Conservation (phyloP, 2,113 vertebrate species). For the Phrynocephalus versicolor region DNA sequence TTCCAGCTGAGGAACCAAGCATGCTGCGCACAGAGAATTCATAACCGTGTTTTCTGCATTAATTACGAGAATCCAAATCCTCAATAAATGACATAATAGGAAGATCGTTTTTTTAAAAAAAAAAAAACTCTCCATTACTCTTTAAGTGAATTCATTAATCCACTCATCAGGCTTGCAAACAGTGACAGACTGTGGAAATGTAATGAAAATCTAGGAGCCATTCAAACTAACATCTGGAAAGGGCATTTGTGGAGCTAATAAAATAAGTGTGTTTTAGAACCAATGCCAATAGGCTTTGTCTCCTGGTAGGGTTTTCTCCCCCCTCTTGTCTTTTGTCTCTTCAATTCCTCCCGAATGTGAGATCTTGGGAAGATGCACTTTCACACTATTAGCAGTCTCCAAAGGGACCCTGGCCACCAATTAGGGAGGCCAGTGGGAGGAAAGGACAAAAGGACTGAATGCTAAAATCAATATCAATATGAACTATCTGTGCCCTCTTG, state of each 20-base stretch:
- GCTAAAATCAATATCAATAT: slow-evolving; percentile 42
- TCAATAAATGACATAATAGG: not conserved
- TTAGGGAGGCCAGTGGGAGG: slow-evolving; percentile 24
- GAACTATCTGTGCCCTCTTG: slow-evolving; percentile 33
- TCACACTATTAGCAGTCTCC: slow-evolving; percentile 44
- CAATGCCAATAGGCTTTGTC: slow-evolving; percentile 27
- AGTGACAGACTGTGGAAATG: slow-evolving; percentile 18
- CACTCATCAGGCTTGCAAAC: slow-evolving; percentile 17
- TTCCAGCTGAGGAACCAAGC: not conserved
- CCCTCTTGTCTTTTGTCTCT: slow-evolving; percentile 29
- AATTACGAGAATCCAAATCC: not conserved
- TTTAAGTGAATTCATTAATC: not conserved
- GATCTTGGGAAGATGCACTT: slow-evolving; percentile 41
- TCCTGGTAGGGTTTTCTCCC: not conserved
- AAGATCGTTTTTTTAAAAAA: not conserved
- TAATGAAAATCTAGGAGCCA: slow-evolving; percentile 24
- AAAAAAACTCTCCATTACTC: not conserved
- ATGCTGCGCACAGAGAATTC: not conserved
- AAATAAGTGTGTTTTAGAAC: slow-evolving; percentile 30
- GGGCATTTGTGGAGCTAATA: slow-evolving; percentile 30
- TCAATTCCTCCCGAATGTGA: slow-evolving; percentile 32
- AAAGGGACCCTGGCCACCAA: slow-evolving; percentile 37
- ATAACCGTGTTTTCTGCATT: not conserved
- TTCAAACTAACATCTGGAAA: slow-evolving; percentile 39
- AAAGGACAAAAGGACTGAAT: slow-evolving; percentile 34